phyloP scores from a whole-genome alignment of 1,140 invertebrate genomes.

The Zophobas atratus region DNA sequence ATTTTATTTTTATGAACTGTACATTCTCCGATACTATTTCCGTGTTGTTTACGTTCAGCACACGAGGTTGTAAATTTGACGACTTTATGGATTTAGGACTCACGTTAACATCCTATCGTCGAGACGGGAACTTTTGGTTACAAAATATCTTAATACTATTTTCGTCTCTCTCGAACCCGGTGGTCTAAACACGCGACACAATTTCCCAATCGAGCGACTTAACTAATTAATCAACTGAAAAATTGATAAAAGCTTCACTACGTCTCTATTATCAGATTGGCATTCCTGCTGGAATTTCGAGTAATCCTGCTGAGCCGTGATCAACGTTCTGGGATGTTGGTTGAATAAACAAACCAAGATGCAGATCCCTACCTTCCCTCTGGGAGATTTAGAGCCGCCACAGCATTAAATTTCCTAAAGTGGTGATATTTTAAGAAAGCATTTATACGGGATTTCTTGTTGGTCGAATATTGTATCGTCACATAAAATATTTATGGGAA shows the following conservation, averaged over 20 bases:
- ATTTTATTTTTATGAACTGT: no score
- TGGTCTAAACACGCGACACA: no score
- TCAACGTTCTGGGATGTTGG: constrained; percentile 20
- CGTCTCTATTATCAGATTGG: constrained; percentile 16
- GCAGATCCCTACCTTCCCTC: constrained; percentile 29
- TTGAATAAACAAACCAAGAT: constrained; percentile 38
- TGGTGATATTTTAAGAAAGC: constrained; percentile 41
- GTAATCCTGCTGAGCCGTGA: constrained; percentile 18
- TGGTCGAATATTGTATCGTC: neutral
- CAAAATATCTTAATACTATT: no score
- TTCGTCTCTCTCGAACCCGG: no score
- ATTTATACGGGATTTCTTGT: constrained; percentile 21
- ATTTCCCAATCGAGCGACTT: no score
- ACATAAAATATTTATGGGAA: constrained; percentile 23
- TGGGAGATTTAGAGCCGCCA: constrained; percentile 28
- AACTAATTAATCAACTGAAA: no score
- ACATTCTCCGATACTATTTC: constrained; percentile 18
- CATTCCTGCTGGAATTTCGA: constrained; percentile 7
- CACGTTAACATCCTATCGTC: constrained; percentile 13
- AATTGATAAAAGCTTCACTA: neutral
- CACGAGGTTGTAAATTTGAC: constrained; percentile 18
- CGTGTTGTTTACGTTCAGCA: constrained; percentile 26
- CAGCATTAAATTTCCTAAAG: constrained; percentile 37
- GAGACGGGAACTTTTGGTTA: neutral
- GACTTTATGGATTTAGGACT: constrained; percentile 24